phyloP scores from a whole-genome alignment of 2,797 vertebrate species.

The Carapus acus region DNA sequence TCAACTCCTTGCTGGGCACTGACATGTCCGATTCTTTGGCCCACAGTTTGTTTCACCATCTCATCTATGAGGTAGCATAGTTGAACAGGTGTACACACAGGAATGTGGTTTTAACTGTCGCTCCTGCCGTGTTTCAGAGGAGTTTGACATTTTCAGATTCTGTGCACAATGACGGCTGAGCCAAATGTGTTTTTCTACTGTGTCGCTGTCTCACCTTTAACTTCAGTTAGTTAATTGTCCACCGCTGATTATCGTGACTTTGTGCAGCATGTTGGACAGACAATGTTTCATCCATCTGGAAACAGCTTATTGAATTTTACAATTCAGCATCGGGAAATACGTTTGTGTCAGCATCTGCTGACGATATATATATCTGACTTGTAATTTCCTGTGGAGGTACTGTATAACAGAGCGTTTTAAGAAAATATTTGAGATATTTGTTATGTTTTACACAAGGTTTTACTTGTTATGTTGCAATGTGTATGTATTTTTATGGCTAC shows the following conservation, averaged over 20 bases:
- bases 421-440: slow-evolving; percentile 58
- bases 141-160: slow-evolving; percentile 21
- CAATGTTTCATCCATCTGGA: slow-evolving; percentile 42
- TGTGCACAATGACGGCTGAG: slow-evolving; percentile 64
- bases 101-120: too few relatives aligned
- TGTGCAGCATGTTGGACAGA: slow-evolving; percentile 43
- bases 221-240: slow-evolving; percentile 29
- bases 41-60: slow-evolving; percentile 14
- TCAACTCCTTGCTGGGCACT: slow-evolving; percentile 53
- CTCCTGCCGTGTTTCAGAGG: too few relatives aligned
- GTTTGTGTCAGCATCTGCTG: slow-evolving; percentile 56
- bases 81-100: too few relatives aligned
- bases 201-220: slow-evolving; percentile 29
- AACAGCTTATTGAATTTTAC: slow-evolving; percentile 34
- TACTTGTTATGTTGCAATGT: slow-evolving; percentile 72
- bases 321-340: slow-evolving; percentile 27
- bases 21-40: slow-evolving; percentile 29
- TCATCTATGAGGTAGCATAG: slow-evolving; percentile 22
- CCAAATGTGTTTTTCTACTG: slow-evolving; percentile 52
- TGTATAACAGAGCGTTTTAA: slow-evolving; percentile 48
- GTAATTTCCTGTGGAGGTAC: slow-evolving; percentile 52
- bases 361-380: slow-evolving; percentile 61
- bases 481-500: slow-evolving; percentile 61
- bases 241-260: slow-evolving; percentile 37
- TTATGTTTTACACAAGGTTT: slow-evolving; percentile 74